Evolutionary conservation across 2,113 vertebrate genomes (phyloP).

Genomic region (Sander vitreus): DNA sequence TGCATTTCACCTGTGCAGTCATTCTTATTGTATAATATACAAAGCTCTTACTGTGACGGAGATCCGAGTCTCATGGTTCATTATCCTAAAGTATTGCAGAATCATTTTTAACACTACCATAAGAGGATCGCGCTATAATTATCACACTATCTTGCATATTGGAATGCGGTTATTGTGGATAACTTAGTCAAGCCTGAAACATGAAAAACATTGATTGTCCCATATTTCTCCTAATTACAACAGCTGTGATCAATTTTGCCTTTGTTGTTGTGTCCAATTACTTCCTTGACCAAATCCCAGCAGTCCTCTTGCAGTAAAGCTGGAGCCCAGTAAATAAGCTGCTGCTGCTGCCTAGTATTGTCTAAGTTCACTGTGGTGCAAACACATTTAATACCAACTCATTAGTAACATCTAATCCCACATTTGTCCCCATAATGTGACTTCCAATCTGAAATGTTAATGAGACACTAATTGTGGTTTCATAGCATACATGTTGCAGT

Average conservation of each 20-base stretch:
- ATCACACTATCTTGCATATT: slow-evolving; percentile 20
- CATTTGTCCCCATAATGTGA: slow-evolving; percentile 48
- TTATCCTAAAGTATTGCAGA: slow-evolving; percentile 39
- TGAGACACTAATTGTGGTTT: slow-evolving; percentile 32
- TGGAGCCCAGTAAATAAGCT: slow-evolving; percentile 60
- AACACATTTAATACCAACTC: slow-evolving; percentile 48
- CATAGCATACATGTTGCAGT: slow-evolving; percentile 11
- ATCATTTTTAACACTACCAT: slow-evolving; percentile 5
- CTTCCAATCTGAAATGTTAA: slow-evolving; percentile 45
- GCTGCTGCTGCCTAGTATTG: slow-evolving; percentile 51
- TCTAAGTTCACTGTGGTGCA: slow-evolving; percentile 30
- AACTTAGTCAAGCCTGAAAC: slow-evolving; percentile 28
- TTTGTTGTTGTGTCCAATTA: slow-evolving; percentile 76
- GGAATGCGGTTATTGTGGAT: slow-evolving; percentile 12
- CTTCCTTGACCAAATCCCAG: slow-evolving; percentile 74
- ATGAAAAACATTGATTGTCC: slow-evolving; percentile 59
- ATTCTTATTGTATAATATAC: slow-evolving; percentile 1
- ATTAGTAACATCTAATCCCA: slow-evolving; percentile 54
- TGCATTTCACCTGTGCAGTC: neutral
- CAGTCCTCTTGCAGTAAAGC: slow-evolving; percentile 56
- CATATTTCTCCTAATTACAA: slow-evolving; percentile 77
- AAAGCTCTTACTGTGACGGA: neutral
- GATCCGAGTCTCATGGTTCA: slow-evolving; percentile 23
- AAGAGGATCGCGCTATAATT: slow-evolving; percentile 17
- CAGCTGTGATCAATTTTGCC: slow-evolving; percentile 74